Evolutionary conservation across 2,888 invertebrate species (phyloP).

Genomic region (Nomada hirtipes): DNA sequence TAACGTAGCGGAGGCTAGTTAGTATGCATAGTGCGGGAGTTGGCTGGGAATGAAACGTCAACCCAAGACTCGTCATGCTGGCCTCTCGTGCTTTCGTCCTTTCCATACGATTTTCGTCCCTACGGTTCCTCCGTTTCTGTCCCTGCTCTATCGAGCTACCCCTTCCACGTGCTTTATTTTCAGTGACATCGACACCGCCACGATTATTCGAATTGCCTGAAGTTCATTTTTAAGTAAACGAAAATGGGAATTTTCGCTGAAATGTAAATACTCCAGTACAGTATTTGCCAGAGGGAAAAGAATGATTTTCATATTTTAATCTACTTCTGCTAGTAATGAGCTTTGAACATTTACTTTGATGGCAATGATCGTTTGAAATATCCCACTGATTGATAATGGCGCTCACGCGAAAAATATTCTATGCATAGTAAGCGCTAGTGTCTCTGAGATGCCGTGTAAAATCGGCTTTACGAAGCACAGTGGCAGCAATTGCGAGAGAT

Average conservation of each 20-base stretch:
- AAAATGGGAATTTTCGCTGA: background rate
- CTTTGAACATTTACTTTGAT: background rate
- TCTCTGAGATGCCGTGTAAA: constrained; percentile 24
- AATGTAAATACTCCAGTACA: too few species aligned
- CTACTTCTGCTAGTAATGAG: too few species aligned
- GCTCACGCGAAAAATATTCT: constrained; percentile 6
- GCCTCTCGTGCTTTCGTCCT: constrained; percentile 79
- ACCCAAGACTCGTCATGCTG: constrained; percentile 83
- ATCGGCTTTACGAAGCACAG: constrained; percentile 54
- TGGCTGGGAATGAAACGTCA: constrained; percentile 84
- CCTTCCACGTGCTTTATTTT: constrained; percentile 29
- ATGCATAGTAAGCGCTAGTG: constrained; percentile 20
- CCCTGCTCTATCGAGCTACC: constrained; percentile 54
- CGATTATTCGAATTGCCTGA: constrained; percentile 19
- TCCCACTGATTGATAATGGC: background rate
- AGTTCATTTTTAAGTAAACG: background rate
- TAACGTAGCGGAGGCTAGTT: constrained; percentile 81
- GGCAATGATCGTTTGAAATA: background rate
- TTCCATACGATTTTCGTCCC: constrained; percentile 74
- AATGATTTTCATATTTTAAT: background rate
- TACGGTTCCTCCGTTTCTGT: constrained; percentile 62
- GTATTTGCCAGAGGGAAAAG: too few species aligned
- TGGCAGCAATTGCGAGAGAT: constrained; percentile 62
- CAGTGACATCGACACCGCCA: constrained; percentile 18
- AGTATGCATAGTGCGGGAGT: constrained; percentile 84